Base-by-base conservation (phyloP, 2,888 invertebrate genomes). In the Tigriopus californicus region DNA sequence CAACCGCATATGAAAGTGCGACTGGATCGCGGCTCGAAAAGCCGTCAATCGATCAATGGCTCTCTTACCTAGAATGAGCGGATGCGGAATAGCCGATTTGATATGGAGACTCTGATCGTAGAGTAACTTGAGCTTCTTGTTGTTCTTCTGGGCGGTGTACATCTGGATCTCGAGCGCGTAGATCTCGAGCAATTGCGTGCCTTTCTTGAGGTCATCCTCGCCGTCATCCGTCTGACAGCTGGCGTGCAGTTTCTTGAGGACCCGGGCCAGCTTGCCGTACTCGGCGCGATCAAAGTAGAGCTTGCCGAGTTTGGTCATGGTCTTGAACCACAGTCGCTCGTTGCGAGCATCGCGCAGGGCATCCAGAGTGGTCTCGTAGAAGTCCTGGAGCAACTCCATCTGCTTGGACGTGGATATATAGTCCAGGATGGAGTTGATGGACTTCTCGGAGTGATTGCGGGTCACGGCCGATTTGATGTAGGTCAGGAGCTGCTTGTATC, bases 381-480 rank as follows among this genome's bases (percentile, higher is more conserved):
- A 98, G 70, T 97, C 88, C 59, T 97, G 97, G 44, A 98, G 74
- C 33, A 98, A 74, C 71, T 91, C 92, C 92, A 95, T 94, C 90
- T 91, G 70, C 76, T 95, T 91, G 11, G 95, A 97, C 51, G 97
- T 97, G 18, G 97, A 98, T 67, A 99, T 97, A 70, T 98, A 97
- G 73, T 99, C 98, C 63, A 99, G 75, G 68, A 98, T 99, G 1
- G 97, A 95, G 71, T 98, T 99, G 66, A 98, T 99, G 33, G 97
- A 97, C 71, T 98, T 98, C 71, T 98, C 98, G 46, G 97, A 95
- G 71, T 98, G 97, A 72, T 99, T 99, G 68, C 98, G 79, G 6
- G 98, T 98, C 42, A 98, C 98, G 22, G 98, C 97, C 73, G 90
- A 92, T 74, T 98, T 98, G 63, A 99, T 98, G 71, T 99, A 98